Conservation (phyloP, 2,113 vertebrate genomes). For the Hippotragus niger region DNA sequence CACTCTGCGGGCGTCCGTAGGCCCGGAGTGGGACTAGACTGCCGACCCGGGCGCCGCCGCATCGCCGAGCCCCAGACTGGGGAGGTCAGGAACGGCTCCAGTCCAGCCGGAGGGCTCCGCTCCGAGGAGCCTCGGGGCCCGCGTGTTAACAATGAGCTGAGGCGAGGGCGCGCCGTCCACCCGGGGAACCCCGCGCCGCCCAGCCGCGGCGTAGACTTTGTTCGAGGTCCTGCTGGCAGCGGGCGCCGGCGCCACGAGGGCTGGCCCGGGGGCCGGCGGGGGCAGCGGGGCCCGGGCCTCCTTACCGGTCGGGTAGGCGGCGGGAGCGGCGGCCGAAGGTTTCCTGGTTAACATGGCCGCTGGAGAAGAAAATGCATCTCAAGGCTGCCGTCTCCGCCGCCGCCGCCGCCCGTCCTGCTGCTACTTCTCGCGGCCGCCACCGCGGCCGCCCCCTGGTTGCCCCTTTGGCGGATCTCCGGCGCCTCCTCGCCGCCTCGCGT, state of each 20-base stretch:
- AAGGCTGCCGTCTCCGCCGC: conserved; percentile 72
- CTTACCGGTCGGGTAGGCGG: conserved; percentile 91
- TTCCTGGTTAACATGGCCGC: conserved; percentile 99
- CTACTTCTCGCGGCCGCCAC: conserved; percentile 55
- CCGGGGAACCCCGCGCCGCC: not conserved
- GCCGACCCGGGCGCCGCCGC: not conserved
- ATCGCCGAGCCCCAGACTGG: not conserved
- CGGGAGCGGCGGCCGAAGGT: conserved; percentile 84
- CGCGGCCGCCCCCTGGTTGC: conserved; percentile 77
- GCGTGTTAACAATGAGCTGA: conserved; percentile 34
- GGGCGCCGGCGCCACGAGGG: not conserved
- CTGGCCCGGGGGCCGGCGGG: not conserved
- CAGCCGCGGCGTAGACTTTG: conserved; percentile 28
- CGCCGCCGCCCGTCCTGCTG: conserved; percentile 80
- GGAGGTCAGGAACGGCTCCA: not conserved
- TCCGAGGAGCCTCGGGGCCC: not conserved
- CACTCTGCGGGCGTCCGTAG: not conserved
- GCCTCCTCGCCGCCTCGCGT: conserved; percentile 76
- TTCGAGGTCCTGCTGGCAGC: not conserved
- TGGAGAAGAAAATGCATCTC: conserved; percentile 79
- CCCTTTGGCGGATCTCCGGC: conserved; percentile 77
- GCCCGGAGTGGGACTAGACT: not conserved
- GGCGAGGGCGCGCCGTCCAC: conserved; percentile 24
- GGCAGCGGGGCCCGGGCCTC: not conserved
- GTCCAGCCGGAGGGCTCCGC: not conserved